These are phyloP conservation scores for Drosophila gunungcola DNA, from an alignment of 1,140 invertebrate species.

Conservation along the genomic window DNA sequence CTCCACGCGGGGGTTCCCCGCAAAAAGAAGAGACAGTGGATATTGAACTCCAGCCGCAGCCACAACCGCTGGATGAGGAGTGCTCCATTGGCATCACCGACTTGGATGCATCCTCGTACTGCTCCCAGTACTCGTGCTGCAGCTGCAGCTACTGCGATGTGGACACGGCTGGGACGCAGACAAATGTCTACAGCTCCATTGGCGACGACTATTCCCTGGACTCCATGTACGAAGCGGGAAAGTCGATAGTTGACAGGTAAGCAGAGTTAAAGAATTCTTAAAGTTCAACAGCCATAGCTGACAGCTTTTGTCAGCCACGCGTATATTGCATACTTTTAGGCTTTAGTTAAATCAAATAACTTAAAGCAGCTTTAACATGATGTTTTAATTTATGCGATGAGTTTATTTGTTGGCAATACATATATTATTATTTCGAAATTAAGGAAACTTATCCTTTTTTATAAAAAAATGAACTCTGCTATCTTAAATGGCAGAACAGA, in stretches of 20 bases:
- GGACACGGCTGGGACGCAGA: constrained; percentile 41
- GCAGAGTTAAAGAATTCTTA: neutral
- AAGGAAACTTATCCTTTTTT: too few species aligned
- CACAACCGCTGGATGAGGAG: constrained; percentile 64
- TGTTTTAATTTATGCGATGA: neutral
- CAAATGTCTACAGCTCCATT: constrained; percentile 76
- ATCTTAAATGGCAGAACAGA: too few species aligned
- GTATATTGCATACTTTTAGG: constrained; percentile 19
- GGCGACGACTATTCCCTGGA: constrained; percentile 74
- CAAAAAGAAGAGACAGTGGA: constrained; percentile 35
- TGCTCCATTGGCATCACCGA: constrained; percentile 80
- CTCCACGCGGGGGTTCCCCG: constrained; percentile 23
- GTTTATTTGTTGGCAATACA: constrained; percentile 13
- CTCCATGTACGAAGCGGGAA: constrained; percentile 62
- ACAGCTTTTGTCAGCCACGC: neutral
- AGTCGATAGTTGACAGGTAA: constrained; percentile 74
- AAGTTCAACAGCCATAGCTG: neutral
- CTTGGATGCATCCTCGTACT: constrained; percentile 84
- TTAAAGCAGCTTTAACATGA: neutral
- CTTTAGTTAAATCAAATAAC: neutral
- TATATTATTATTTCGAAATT: neutral
- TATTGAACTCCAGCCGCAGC: constrained; percentile 14
- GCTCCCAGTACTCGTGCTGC: constrained; percentile 86
- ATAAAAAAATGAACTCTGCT: too few species aligned
- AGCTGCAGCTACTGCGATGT: constrained; percentile 86